Evolutionary conservation across 2,888 invertebrate species (phyloP).

Genomic region (Chrysina gloriosa): DNA sequence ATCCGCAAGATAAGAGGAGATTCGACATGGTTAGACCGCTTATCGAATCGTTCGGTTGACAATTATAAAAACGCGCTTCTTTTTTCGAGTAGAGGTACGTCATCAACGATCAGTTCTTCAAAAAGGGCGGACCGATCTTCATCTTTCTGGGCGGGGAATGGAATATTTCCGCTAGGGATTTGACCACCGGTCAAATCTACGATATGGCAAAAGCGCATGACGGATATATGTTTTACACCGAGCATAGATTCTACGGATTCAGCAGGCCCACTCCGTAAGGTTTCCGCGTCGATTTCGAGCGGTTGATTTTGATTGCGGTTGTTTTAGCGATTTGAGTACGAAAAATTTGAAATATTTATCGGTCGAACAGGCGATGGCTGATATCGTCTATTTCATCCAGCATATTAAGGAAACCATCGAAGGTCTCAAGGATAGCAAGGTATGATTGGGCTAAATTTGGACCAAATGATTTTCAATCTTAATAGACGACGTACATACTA

Average conservation of each 20-base stretch:
- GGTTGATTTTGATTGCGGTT: not conserved
- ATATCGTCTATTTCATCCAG: constrained; percentile 73
- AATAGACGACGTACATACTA: too few relatives aligned
- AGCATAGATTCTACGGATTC: constrained; percentile 85
- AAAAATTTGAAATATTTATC: constrained; percentile 72
- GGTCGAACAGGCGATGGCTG: constrained; percentile 75
- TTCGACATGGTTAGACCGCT: too few relatives aligned
- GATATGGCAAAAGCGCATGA: constrained; percentile 70
- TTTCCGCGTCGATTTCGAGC: not conserved
- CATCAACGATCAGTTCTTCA: constrained; percentile 66
- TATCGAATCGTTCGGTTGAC: too few relatives aligned
- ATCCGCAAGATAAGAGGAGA: too few relatives aligned
- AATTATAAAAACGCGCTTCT: too few relatives aligned
- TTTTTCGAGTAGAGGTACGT: constrained; percentile 67
- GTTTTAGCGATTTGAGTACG: constrained; percentile 63
- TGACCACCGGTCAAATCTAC: constrained; percentile 72
- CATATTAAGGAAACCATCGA: constrained; percentile 53
- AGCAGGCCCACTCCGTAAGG: constrained; percentile 71
- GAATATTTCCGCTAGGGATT: constrained; percentile 70
- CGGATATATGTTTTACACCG: constrained; percentile 79
- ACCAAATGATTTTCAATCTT: too few relatives aligned
- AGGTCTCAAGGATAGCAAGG: constrained; percentile 41
- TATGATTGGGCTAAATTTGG: too few relatives aligned
- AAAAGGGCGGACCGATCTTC: constrained; percentile 70
- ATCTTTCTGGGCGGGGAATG: constrained; percentile 83